Conservation (phyloP, 2,888 invertebrate species). For the Parapristionchus giblindavisi region DNA sequence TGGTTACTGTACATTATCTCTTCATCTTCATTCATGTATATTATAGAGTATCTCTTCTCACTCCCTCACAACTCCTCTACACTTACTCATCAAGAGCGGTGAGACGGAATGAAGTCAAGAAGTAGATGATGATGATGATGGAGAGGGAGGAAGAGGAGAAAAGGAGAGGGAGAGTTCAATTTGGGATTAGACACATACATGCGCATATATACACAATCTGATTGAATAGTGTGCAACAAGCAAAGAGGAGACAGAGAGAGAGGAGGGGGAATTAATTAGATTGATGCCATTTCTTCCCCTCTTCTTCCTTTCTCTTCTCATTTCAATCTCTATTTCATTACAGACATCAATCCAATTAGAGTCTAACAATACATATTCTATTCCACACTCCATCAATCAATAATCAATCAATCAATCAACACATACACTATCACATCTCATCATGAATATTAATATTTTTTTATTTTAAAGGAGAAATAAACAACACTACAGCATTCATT, state of each 20-base stretch:
- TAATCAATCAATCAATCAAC: too few species aligned
- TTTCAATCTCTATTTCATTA: not conserved
- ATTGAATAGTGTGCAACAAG: too few species aligned
- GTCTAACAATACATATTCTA: not conserved
- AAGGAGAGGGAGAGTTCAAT: not conserved
- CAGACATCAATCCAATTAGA: not conserved
- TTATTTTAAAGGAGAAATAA: too few species aligned
- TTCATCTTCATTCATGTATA: too few species aligned
- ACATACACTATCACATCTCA: too few species aligned
- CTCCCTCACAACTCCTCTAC: not conserved
- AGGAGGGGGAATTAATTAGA: conserved; percentile 15
- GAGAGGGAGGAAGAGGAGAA: conserved; percentile 7
- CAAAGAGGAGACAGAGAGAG: too few species aligned
- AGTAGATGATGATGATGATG: conserved; percentile 9
- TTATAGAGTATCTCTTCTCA: conserved; percentile 24
- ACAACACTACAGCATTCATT: too few species aligned
- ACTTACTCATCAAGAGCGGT: not conserved
- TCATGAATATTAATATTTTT: too few species aligned
- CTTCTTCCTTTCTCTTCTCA: conserved; percentile 1
- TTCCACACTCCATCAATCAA: not conserved
- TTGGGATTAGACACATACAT: conserved; percentile 1
- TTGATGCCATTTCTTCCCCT: conserved; percentile 3
- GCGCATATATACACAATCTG: too few species aligned
- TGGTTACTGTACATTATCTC: conserved; percentile 1
- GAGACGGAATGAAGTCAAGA: conserved; percentile 22